Evolutionary conservation across 2,888 invertebrate genomes (phyloP).

Genomic region (Drosophila multiciliata): DNA sequence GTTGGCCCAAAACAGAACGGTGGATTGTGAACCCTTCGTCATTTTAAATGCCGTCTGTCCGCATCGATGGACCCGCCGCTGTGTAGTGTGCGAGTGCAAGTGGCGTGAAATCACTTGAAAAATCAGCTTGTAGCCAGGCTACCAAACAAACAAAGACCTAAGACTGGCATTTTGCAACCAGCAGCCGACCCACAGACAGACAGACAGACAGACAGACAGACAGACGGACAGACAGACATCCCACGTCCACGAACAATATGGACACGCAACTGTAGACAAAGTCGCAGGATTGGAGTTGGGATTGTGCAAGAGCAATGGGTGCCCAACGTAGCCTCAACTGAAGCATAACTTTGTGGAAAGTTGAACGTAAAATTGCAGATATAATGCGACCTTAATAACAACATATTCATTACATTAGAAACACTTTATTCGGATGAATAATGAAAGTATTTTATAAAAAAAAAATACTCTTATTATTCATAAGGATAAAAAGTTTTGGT

Average conservation of each 20-base stretch:
- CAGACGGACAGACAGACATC: constrained; percentile 14
- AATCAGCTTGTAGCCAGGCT: constrained; percentile 52
- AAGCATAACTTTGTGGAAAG: neutral
- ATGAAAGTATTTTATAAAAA: no score
- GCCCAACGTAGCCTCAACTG: constrained; percentile 23
- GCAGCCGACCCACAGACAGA: constrained; percentile 12
- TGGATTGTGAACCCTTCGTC: constrained; percentile 8
- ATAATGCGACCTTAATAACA: neutral
- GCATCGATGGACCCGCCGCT: constrained; percentile 14
- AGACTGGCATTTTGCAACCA: constrained; percentile 50
- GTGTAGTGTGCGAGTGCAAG: constrained; percentile 42
- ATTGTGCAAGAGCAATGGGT: constrained; percentile 42
- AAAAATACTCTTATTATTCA: no score
- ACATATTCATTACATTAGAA: neutral
- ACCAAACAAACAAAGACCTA: constrained; percentile 62
- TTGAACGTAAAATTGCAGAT: neutral
- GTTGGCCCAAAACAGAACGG: neutral
- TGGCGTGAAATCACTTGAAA: constrained; percentile 65
- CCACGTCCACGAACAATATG: constrained; percentile 56
- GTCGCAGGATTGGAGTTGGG: constrained; percentile 39
- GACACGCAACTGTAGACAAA: constrained; percentile 54
- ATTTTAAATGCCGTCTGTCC: neutral
- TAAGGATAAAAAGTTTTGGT: neutral
- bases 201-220: constrained; percentile 5
- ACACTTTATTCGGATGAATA: neutral